phyloP scores from a whole-genome alignment of 2,113 vertebrate genomes.

The Glareola pratincola region DNA sequence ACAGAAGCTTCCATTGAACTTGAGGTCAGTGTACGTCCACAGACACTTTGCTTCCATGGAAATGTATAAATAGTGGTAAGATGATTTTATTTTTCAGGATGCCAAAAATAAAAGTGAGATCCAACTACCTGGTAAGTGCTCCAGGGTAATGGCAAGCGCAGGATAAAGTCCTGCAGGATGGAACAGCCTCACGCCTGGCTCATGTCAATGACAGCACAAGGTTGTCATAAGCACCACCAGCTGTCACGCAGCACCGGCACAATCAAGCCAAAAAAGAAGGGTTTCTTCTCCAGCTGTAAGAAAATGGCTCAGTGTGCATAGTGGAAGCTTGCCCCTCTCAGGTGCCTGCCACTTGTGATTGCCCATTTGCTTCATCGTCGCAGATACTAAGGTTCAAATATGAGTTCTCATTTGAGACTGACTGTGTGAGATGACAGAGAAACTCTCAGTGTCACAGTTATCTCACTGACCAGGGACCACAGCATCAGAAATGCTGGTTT shows the following conservation, averaged over 20 bases:
- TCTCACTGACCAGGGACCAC: neutral
- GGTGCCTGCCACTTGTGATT: neutral
- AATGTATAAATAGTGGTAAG: neutral
- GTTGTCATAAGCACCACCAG: slow-evolving; percentile 13
- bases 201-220: neutral
- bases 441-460: neutral
- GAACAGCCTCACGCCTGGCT: neutral
- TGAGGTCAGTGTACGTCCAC: neutral
- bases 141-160: neutral
- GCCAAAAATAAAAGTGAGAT: neutral
- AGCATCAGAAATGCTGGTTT: neutral
- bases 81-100: neutral
- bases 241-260: neutral
- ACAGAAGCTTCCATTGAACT: neutral
- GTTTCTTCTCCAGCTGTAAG: neutral
- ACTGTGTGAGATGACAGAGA: neutral
- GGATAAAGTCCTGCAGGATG: neutral
- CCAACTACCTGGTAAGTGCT: neutral
- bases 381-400: neutral
- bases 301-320: neutral
- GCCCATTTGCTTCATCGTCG: neutral
- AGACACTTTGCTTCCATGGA: neutral
- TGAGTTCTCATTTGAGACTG: neutral
- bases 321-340: neutral
- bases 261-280: neutral